phyloP scores from a whole-genome alignment of 2,113 vertebrate species.

The Cyanoramphus novaezelandiae region DNA sequence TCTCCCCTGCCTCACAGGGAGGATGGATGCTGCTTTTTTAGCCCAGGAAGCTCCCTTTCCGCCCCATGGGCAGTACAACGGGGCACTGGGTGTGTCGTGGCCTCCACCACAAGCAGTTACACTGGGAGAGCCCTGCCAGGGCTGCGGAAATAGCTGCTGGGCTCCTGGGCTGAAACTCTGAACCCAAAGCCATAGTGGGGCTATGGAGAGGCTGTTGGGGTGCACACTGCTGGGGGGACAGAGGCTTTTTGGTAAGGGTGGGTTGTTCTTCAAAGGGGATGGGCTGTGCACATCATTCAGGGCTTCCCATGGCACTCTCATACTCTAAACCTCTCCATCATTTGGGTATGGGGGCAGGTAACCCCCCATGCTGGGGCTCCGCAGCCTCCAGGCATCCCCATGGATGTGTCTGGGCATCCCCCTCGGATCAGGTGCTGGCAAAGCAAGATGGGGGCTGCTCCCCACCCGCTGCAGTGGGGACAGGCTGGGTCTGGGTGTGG shows the following conservation, averaged over 20 bases:
- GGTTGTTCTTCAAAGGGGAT: neutral
- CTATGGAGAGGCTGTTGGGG: neutral
- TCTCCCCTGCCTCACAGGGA: neutral
- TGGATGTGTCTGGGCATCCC: neutral
- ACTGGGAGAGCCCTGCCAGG: neutral
- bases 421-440: fast-evolving
- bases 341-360: neutral
- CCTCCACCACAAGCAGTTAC: fast-evolving
- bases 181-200: neutral
- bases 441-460: neutral
- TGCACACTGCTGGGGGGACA: fast-evolving
- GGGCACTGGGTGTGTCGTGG: neutral
- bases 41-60: neutral
- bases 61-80: fast-evolving
- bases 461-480: neutral
- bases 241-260: neutral
- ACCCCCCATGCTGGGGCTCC: neutral
- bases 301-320: neutral
- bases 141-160: neutral
- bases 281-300: neutral
- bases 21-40: neutral
- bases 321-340: neutral
- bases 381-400: neutral
- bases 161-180: neutral
- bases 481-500: neutral